phyloP scores from a whole-genome alignment of 2,888 invertebrate species.

The Plusia festucae region DNA sequence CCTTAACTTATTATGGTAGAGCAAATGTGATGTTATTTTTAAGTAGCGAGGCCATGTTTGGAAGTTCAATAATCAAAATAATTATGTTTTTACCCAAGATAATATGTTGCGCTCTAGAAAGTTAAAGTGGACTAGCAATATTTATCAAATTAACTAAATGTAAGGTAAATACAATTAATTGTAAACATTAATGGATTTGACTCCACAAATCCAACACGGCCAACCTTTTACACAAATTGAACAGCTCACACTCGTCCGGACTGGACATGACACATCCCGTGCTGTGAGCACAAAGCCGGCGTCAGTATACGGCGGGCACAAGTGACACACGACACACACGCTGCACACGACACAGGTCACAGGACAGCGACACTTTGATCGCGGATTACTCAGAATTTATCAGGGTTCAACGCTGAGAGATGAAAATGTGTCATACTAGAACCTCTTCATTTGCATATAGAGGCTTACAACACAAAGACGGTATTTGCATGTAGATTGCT shows the following conservation, averaged over 20 bases:
- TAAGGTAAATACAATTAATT: too few species aligned
- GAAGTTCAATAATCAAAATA: too few species aligned
- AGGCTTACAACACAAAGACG: background rate
- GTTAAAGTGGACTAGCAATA: too few species aligned
- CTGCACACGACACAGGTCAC: background rate
- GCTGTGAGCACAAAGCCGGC: constrained; percentile 13
- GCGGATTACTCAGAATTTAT: constrained; percentile 11
- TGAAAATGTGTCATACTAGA: background rate
- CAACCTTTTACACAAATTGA: background rate
- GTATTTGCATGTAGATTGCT: constrained; percentile 1
- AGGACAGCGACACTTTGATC: constrained; percentile 10
- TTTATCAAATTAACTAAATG: too few species aligned
- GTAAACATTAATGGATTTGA: too few species aligned
- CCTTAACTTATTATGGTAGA: too few species aligned
- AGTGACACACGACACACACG: background rate
- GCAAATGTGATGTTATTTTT: too few species aligned
- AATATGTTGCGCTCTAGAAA: too few species aligned
- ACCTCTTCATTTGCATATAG: constrained; percentile 2
- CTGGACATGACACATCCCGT: background rate
- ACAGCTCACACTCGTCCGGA: background rate
- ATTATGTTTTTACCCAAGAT: too few species aligned
- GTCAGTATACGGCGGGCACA: constrained; percentile 14
- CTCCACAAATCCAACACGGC: background rate
- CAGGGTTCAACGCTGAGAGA: background rate
- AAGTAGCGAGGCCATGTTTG: too few species aligned